A percentile compares a stretch with the other conserved stretches of the same genome.
Evolutionary conservation across 2,797 vertebrate genomes (phyloP).

Genomic region (Trichosurus vulpecula): DNA sequence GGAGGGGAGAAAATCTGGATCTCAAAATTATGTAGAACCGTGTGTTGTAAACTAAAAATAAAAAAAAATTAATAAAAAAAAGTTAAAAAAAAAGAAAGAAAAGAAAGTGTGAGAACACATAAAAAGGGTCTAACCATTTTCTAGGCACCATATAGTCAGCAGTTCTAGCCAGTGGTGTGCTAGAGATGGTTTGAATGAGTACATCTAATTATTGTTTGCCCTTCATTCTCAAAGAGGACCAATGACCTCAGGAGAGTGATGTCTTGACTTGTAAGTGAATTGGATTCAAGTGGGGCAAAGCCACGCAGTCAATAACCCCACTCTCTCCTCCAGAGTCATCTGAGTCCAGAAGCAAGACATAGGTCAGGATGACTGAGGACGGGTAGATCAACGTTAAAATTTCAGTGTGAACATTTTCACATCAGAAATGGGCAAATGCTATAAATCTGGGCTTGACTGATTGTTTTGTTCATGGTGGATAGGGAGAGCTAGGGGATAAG

Average conservation of each 20-base stretch:
- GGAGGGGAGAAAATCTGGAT: no score
- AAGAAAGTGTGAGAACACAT: not conserved
- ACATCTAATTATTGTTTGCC: not conserved
- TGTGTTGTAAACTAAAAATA: no score
- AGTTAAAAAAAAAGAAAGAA: no score
- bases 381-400: not conserved
- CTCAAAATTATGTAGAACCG: no score
- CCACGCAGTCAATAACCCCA: not conserved
- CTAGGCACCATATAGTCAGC: not conserved
- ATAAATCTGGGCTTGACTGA: not conserved
- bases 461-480: not conserved
- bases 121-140: not conserved
- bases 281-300: not conserved
- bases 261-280: not conserved
- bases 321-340: not conserved
- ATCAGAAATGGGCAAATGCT: not conserved
- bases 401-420: not conserved
- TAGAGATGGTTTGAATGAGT: not conserved
- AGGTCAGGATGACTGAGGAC: not conserved
- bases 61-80: no score
- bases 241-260: not conserved
- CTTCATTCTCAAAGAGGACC: not conserved
- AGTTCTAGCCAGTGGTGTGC: not conserved
- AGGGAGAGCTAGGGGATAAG: not conserved
- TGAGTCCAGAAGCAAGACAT: not conserved